Percentiles rank a stretch among this genome's conserved stretches.
These are phyloP conservation scores for Lasaia peninsularis DNA, from an alignment of 1,140 invertebrate genomes.

Conservation along the genomic window DNA sequence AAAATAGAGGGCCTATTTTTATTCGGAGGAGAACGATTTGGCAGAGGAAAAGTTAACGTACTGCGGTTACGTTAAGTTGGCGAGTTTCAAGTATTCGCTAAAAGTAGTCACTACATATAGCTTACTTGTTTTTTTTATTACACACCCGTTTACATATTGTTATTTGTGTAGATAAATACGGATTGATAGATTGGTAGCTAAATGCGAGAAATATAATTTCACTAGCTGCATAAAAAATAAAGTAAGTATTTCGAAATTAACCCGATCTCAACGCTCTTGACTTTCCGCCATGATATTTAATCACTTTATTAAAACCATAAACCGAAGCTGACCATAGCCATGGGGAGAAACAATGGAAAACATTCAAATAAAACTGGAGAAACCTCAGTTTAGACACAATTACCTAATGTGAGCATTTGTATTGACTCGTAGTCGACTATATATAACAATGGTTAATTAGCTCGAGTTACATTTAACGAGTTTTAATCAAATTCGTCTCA, in stretches of 20 bases:
- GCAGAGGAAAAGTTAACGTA: no score
- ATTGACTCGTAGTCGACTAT: constrained; percentile 19
- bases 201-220: constrained; percentile 2
- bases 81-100: no score
- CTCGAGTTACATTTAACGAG: constrained; percentile 30
- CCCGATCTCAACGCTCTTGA: constrained; percentile 28
- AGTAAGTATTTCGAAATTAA: constrained; percentile 36
- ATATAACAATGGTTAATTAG: constrained; percentile 58
- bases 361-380: constrained; percentile 34
- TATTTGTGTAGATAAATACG: no score
- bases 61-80: no score
- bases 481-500: background rate
- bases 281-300: constrained; percentile 61
- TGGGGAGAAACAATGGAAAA: constrained; percentile 43
- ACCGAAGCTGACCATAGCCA: constrained; percentile 32
- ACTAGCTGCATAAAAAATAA: background rate
- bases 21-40: no score
- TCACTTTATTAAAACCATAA: constrained; percentile 62
- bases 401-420: constrained; percentile 9
- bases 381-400: constrained; percentile 5
- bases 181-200: no score
- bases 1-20: no score
- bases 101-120: no score
- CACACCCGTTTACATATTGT: no score
- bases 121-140: no score